phyloP scores from a whole-genome alignment of 1,140 invertebrate species.

The Scaptomyza hsui region DNA sequence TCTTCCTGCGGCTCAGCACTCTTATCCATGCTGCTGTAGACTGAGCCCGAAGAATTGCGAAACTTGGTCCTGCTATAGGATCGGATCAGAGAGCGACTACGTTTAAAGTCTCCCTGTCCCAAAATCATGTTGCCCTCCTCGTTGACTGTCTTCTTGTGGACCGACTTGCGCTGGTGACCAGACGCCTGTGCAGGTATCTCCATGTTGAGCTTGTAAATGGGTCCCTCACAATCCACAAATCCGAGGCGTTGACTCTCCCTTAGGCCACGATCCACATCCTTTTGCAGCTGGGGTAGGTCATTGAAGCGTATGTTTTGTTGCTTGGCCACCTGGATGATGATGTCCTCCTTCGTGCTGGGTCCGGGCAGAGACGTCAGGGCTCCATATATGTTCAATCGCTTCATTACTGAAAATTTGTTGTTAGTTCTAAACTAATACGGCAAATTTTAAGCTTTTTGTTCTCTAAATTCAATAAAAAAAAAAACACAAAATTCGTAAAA shows the following conservation, averaged over 20 bases:
- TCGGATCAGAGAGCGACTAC: constrained; percentile 3
- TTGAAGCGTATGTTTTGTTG: constrained; percentile 46
- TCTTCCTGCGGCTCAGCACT: neutral
- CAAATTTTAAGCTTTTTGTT: constrained; percentile 5
- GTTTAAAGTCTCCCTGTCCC: constrained; percentile 22
- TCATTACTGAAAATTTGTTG: constrained; percentile 18
- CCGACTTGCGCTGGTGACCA: no score
- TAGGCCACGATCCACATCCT: constrained; percentile 25
- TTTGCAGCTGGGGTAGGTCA: constrained; percentile 33
- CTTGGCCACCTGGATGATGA: constrained; percentile 32
- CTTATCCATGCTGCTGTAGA: neutral
- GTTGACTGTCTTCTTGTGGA: neutral
- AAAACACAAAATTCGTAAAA: neutral
- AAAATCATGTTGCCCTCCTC: neutral
- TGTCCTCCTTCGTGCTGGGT: constrained; percentile 33
- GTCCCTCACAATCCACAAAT: constrained; percentile 12
- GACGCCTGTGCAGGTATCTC: neutral
- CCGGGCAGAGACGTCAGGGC: constrained; percentile 13
- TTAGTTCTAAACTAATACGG: constrained; percentile 1
- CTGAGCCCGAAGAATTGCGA: neutral
- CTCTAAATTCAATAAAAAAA: neutral
- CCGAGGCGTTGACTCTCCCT: constrained; percentile 17
- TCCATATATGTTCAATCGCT: constrained; percentile 18
- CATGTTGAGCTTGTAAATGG: constrained; percentile 12
- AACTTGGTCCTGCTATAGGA: neutral